Percentiles rank a stretch among this genome's conserved stretches.
phyloP scores from a whole-genome alignment of 1,140 invertebrate genomes.

The Neelides sp. region DNA sequence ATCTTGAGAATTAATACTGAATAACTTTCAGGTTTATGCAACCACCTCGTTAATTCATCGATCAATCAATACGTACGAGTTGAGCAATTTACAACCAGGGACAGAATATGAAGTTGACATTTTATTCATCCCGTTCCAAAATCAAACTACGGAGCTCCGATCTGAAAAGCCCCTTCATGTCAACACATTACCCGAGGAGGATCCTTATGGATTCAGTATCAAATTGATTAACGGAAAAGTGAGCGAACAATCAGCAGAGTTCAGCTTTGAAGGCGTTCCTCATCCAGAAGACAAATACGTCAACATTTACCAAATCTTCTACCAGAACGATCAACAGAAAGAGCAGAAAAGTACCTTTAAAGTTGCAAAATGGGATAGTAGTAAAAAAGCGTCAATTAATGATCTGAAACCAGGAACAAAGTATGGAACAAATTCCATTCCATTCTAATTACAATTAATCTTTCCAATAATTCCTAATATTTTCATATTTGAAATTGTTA shows the following conservation, averaged over 20 bases:
- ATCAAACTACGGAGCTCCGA: conserved; percentile 56
- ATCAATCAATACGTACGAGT: conserved; percentile 53
- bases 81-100: conserved; percentile 56
- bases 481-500: background rate
- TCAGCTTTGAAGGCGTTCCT: conserved; percentile 68
- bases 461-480: background rate
- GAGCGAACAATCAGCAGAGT: conserved; percentile 58
- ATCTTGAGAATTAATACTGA: background rate
- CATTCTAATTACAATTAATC: background rate
- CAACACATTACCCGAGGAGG: conserved; percentile 42
- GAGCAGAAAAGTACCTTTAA: conserved; percentile 70
- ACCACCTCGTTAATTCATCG: conserved; percentile 62
- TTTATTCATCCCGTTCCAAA: conserved; percentile 57
- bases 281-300: conserved; percentile 77
- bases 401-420: conserved; percentile 65
- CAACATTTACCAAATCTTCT: conserved; percentile 75
- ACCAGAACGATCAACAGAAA: conserved; percentile 52
- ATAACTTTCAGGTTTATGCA: conserved; percentile 43
- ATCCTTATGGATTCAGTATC: conserved; percentile 69
- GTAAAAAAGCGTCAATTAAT: conserved; percentile 51
- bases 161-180: conserved; percentile 53
- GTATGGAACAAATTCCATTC: conserved; percentile 32
- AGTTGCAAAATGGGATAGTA: conserved; percentile 63
- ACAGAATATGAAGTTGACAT: conserved; percentile 63
- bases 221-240: conserved; percentile 57